A percentile compares a stretch with the other conserved stretches of the same genome.
phyloP scores from a whole-genome alignment of 2,888 invertebrate genomes.

The Opisthograptis luteolata region DNA sequence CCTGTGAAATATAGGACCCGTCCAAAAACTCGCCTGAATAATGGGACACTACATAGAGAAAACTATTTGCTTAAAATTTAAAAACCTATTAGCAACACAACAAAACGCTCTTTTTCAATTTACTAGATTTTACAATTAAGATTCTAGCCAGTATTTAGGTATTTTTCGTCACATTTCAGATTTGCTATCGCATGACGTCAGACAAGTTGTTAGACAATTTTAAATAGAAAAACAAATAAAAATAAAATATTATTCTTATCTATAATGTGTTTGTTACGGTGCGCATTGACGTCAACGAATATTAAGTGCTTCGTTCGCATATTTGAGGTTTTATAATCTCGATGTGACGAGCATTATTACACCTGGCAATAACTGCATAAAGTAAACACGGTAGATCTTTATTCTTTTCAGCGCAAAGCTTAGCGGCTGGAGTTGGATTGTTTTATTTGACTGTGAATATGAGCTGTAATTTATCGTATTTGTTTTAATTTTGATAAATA shows the following conservation, averaged over 20 bases:
- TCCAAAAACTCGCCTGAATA: no score
- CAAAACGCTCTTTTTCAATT: no score
- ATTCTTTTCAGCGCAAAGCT: slow-evolving; percentile 37
- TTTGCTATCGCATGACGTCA: slow-evolving; percentile 15
- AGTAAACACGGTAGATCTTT: slow-evolving; percentile 41
- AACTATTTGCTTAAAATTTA: no score
- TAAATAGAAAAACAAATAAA: slow-evolving; percentile 25
- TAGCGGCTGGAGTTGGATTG: slow-evolving; percentile 23
- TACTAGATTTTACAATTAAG: neutral
- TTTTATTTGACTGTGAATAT: slow-evolving; percentile 39
- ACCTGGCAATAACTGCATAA: slow-evolving; percentile 46
- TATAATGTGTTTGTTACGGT: slow-evolving; percentile 47
- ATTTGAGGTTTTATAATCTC: slow-evolving; percentile 48
- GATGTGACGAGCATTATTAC: slow-evolving; percentile 53
- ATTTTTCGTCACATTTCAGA: slow-evolving; percentile 10
- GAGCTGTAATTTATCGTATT: slow-evolving; percentile 22
- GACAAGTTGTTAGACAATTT: slow-evolving; percentile 21
- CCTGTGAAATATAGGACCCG: no score
- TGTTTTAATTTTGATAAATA: slow-evolving; percentile 11
- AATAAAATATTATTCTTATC: slow-evolving; percentile 33
- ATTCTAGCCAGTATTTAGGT: slow-evolving; percentile 5
- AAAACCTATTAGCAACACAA: no score
- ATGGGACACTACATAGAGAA: no score
- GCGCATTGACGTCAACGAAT: slow-evolving; percentile 55
- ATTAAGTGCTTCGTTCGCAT: slow-evolving; percentile 54